These are phyloP conservation scores for Amblyraja radiata DNA, from an alignment of 2,797 vertebrate species.

Conservation along the genomic window DNA sequence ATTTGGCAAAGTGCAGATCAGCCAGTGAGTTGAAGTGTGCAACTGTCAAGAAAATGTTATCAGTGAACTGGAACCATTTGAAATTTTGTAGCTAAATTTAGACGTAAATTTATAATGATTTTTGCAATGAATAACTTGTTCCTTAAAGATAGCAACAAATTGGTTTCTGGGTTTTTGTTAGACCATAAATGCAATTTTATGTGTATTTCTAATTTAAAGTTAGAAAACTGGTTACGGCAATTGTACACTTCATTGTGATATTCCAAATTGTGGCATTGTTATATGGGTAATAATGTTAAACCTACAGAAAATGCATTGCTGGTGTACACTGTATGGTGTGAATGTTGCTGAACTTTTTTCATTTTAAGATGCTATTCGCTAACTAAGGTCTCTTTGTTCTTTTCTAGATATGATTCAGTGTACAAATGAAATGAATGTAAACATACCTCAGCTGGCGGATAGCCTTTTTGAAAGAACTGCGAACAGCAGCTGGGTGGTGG, in stretches of 20 bases:
- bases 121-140: not conserved
- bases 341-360: not conserved
- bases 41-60: not conserved
- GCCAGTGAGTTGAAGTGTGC: not conserved
- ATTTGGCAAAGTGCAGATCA: not conserved
- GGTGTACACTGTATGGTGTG: not conserved
- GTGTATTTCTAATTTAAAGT: not conserved
- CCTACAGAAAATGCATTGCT: not conserved
- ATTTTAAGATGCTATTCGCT: not conserved
- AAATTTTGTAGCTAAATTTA: not conserved
- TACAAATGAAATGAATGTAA: conserved; percentile 75
- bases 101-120: not conserved
- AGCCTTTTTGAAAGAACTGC: conserved; percentile 72
- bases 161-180: not conserved
- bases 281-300: not conserved
- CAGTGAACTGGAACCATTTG: not conserved
- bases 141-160: not conserved
- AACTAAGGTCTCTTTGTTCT: not conserved
- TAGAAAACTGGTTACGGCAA: not conserved
- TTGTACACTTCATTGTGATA: not conserved
- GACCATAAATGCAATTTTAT: not conserved
- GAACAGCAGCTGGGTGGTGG: conserved; percentile 74
- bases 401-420: conserved; percentile 73
- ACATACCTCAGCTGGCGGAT: conserved; percentile 71
- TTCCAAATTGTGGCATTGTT: not conserved